phyloP scores from a whole-genome alignment of 2,113 vertebrate genomes.

The Pteropus alecto region DNA sequence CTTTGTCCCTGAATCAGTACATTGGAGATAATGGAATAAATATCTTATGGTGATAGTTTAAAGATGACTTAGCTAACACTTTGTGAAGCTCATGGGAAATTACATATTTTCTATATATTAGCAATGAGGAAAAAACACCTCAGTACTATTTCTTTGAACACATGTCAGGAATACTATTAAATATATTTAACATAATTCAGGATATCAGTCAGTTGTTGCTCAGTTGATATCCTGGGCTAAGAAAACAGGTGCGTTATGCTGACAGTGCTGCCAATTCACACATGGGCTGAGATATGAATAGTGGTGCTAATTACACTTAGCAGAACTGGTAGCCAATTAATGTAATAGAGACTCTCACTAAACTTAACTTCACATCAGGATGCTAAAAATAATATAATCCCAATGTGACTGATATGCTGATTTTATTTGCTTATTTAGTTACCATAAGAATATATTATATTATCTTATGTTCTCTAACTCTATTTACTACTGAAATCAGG shows the following conservation, averaged over 20 bases:
- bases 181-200: slow-evolving; percentile 37
- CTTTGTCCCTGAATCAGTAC: not conserved
- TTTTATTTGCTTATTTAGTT: slow-evolving; percentile 50
- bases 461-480: not conserved
- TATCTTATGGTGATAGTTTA: not conserved
- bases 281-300: slow-evolving; percentile 67
- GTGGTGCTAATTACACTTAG: slow-evolving; percentile 54
- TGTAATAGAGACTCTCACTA: slow-evolving; percentile 50
- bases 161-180: slow-evolving; percentile 12
- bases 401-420: slow-evolving; percentile 12
- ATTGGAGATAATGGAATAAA: not conserved
- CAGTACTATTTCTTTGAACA: slow-evolving; percentile 4
- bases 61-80: not conserved
- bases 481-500: not conserved
- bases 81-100: not conserved
- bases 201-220: slow-evolving; percentile 55
- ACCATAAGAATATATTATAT: not conserved
- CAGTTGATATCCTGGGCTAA: slow-evolving; percentile 37
- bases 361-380: slow-evolving; percentile 23
- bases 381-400: slow-evolving; percentile 61
- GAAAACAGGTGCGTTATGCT: slow-evolving; percentile 60
- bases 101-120: not conserved
- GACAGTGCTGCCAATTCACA: slow-evolving; percentile 46
- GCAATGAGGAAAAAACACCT: not conserved
- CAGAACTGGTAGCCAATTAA: slow-evolving; percentile 53